Evolutionary conservation across 2,797 vertebrate genomes (phyloP).

Genomic region (Corythornis leucogaster): DNA sequence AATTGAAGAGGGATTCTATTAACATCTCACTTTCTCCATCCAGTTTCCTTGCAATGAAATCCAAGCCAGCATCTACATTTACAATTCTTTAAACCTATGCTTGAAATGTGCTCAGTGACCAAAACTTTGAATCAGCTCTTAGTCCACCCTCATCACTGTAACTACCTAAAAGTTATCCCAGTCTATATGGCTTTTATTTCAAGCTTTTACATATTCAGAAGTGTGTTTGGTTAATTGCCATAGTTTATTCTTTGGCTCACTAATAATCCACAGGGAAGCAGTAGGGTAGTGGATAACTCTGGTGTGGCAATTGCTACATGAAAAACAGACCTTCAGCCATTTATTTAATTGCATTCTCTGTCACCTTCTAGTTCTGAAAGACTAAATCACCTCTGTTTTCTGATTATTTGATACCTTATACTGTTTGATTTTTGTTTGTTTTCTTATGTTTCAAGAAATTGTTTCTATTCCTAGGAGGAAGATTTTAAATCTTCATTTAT

Average conservation of each 20-base stretch:
- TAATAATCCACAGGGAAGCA: background rate
- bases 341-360: background rate
- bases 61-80: background rate
- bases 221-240: background rate
- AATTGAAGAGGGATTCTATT: background rate
- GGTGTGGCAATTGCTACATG: background rate
- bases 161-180: background rate
- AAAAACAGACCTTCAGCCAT: background rate
- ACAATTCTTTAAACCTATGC: background rate
- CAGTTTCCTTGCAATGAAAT: background rate
- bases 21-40: background rate
- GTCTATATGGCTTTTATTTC: background rate
- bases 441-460: background rate
- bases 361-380: background rate
- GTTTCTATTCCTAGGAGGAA: background rate
- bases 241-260: background rate
- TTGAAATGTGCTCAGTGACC: background rate
- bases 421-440: background rate
- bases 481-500: background rate
- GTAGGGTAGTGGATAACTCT: background rate
- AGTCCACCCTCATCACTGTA: background rate
- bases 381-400: background rate
- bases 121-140: background rate
- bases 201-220: background rate
- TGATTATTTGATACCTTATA: background rate